Evolutionary conservation across 2,888 invertebrate genomes (phyloP).

Genomic region (Xylota segnis): DNA sequence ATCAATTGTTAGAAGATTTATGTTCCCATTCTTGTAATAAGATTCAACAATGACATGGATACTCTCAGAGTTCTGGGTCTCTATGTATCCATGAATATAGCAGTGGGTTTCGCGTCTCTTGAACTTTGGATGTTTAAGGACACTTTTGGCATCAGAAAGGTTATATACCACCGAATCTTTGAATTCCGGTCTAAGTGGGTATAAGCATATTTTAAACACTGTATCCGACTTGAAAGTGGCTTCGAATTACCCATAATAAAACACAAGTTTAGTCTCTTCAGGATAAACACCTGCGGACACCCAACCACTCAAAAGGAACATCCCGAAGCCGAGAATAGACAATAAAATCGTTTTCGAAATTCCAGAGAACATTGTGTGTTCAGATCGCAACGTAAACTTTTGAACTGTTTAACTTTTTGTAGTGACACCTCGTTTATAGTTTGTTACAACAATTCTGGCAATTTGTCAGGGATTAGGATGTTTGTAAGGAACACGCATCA

Average conservation of each 20-base stretch:
- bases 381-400: slow-evolving; percentile 6
- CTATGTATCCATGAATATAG: slow-evolving; percentile 86
- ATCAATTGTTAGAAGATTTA: slow-evolving; percentile 77
- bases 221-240: background rate
- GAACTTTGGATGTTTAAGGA: slow-evolving; percentile 49
- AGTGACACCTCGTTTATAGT: background rate
- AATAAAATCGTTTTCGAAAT: slow-evolving; percentile 17
- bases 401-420: slow-evolving; percentile 7
- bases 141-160: slow-evolving; percentile 42
- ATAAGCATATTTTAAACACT: no score
- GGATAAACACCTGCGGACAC: slow-evolving; percentile 22
- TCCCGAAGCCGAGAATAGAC: background rate
- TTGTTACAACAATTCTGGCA: background rate
- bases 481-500: background rate
- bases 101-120: slow-evolving; percentile 82
- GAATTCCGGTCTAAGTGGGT: slow-evolving; percentile 41
- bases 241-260: slow-evolving; percentile 52
- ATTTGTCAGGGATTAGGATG: slow-evolving; percentile 24
- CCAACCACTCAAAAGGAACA: background rate
- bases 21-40: slow-evolving; percentile 69
- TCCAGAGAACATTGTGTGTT: slow-evolving; percentile 36
- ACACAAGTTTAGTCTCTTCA: slow-evolving; percentile 42
- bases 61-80: slow-evolving; percentile 85
- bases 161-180: slow-evolving; percentile 25
- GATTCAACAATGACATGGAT: slow-evolving; percentile 81